These are phyloP conservation scores for Donacobius atricapilla DNA, from an alignment of 2,113 vertebrate species.

Conservation along the genomic window DNA sequence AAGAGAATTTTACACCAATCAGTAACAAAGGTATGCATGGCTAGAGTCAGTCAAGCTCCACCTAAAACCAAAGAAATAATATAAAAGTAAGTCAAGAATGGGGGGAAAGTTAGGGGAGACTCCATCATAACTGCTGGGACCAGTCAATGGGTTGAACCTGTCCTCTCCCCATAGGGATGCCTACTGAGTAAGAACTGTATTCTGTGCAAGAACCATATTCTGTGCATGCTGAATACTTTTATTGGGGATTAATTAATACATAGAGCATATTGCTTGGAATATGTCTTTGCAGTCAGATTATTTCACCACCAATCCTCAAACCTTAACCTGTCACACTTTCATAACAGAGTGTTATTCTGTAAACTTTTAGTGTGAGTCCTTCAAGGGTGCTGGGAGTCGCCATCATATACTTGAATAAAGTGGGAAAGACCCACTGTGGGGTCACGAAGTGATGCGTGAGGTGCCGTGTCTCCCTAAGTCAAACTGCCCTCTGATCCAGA, in stretches of 20 bases:
- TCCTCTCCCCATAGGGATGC: neutral
- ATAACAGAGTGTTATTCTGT: neutral
- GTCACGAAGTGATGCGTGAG: neutral
- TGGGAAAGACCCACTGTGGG: fast-evolving
- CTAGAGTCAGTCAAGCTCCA: neutral
- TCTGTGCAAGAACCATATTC: neutral
- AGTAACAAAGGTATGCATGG: neutral
- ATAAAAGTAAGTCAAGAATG: neutral
- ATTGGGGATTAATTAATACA: neutral
- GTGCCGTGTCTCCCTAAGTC: no score
- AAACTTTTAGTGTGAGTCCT: neutral
- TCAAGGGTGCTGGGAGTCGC: neutral
- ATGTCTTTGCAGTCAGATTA: neutral
- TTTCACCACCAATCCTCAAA: neutral
- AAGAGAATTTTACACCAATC: neutral
- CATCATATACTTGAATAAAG: fast-evolving
- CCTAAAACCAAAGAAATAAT: neutral
- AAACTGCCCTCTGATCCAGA: neutral
- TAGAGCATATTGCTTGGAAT: neutral
- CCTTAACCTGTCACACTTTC: neutral
- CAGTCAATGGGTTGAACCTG: neutral
- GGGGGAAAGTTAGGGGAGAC: neutral
- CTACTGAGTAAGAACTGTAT: no score
- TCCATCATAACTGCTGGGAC: neutral
- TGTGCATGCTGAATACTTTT: neutral